These are phyloP conservation scores for Hemicrepidius hirtus DNA, from an alignment of 2,888 invertebrate species.

Conservation along the genomic window DNA sequence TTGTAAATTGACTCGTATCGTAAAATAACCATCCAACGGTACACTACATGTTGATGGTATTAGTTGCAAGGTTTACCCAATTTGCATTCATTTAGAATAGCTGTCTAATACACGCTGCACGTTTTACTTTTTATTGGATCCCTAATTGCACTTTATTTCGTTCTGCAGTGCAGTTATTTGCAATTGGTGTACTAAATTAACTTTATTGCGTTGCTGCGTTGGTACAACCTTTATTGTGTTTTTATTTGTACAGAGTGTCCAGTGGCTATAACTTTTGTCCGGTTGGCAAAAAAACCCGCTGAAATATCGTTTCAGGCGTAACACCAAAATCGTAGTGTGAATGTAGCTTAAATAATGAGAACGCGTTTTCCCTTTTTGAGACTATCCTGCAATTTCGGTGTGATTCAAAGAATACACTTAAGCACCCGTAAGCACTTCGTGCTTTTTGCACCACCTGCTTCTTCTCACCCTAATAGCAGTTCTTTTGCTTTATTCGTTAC, in stretches of 20 bases:
- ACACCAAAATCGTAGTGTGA: constrained; percentile 2
- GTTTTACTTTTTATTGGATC: constrained; percentile 29
- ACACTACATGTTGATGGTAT: neutral
- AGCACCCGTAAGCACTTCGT: constrained; percentile 51
- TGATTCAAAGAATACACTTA: constrained; percentile 47
- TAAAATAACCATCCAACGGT: neutral
- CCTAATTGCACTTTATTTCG: constrained; percentile 40
- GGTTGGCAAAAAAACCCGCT: neutral
- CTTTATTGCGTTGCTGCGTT: constrained; percentile 40
- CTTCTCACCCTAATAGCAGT: constrained; percentile 63
- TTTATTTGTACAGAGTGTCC: constrained; percentile 17
- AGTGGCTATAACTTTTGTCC: constrained; percentile 19
- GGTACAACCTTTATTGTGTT: constrained; percentile 28
- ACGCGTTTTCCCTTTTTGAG: constrained; percentile 28
- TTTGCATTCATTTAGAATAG: constrained; percentile 21
- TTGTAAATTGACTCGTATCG: constrained; percentile 23
- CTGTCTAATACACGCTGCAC: constrained; percentile 33
- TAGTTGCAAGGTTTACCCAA: constrained; percentile 2
- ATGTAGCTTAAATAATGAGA: constrained; percentile 42
- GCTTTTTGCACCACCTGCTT: constrained; percentile 63
- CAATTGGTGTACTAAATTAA: constrained; percentile 49
- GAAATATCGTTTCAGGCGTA: constrained; percentile 16
- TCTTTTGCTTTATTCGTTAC: constrained; percentile 59
- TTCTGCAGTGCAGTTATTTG: constrained; percentile 52
- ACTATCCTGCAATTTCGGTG: constrained; percentile 44